Percentiles rank a stretch among this genome's conserved stretches.
Evolutionary conservation across 2,113 vertebrate genomes (phyloP).

Genomic region (Daphoenositta chrysoptera): DNA sequence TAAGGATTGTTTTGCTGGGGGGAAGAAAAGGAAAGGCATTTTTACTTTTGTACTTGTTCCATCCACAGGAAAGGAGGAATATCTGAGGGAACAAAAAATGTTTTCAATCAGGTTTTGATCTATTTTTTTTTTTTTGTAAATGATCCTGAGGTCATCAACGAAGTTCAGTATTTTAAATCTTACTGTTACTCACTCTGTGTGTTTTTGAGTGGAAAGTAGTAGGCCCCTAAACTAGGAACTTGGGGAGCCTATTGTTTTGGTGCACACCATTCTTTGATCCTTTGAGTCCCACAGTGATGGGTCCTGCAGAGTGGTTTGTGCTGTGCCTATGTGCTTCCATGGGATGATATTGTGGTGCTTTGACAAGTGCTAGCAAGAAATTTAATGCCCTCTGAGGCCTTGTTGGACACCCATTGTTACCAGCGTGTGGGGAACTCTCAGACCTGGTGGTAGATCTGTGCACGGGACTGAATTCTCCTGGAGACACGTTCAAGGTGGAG

Average conservation of each 20-base stretch:
- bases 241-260: conserved; percentile 54
- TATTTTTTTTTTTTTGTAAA: background rate
- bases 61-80: background rate
- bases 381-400: conserved; percentile 20
- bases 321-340: background rate
- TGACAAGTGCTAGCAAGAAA: conserved; percentile 44
- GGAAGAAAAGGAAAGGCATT: conserved; percentile 34
- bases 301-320: conserved; percentile 45
- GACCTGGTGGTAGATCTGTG: background rate
- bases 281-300: conserved; percentile 12
- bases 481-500: background rate
- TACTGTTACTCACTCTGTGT: background rate
- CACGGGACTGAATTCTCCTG: background rate
- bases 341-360: conserved; percentile 27
- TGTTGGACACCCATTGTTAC: conserved; percentile 5
- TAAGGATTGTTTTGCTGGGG: conserved; percentile 47
- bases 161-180: conserved; percentile 13
- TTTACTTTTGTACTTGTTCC: background rate
- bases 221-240: background rate
- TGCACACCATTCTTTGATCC: conserved; percentile 32
- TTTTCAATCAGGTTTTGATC: background rate
- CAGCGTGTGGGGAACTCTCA: background rate
- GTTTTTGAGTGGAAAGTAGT: background rate
- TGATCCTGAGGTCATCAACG: background rate
- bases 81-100: background rate